phyloP scores from a whole-genome alignment of 2,888 invertebrate species.

The Chloroclysta siterata region DNA sequence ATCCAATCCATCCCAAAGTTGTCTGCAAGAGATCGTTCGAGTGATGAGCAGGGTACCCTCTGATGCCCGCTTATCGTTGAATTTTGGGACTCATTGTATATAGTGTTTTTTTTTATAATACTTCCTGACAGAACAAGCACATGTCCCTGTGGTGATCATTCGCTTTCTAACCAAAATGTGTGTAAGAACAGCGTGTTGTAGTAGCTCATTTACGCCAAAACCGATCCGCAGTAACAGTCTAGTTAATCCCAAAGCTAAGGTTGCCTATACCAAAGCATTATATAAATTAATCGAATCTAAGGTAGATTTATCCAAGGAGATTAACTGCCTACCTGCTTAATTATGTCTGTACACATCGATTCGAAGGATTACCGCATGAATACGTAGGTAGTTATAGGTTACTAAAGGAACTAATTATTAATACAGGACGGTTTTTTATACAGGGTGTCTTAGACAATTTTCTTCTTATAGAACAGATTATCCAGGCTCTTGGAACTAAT shows the following conservation, averaged over 20 bases:
- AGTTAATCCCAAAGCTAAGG: constrained; percentile 44
- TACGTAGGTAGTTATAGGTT: constrained; percentile 1
- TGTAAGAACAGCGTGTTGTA: background rate
- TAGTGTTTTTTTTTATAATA: too few species aligned
- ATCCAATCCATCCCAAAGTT: too few species aligned
- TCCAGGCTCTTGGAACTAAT: too few species aligned
- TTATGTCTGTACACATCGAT: constrained; percentile 38
- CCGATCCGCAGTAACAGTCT: background rate
- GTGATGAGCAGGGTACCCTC: too few species aligned
- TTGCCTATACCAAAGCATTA: constrained; percentile 68
- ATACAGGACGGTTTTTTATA: background rate
- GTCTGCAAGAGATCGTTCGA: too few species aligned
- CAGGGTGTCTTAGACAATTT: background rate
- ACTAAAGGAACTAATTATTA: background rate
- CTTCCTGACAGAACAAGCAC: too few species aligned
- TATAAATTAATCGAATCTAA: constrained; percentile 61
- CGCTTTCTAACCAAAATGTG: background rate
- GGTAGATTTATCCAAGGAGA: constrained; percentile 49
- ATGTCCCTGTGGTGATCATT: background rate
- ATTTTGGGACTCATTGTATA: too few species aligned
- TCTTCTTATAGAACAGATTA: background rate
- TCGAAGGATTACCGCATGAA: constrained; percentile 9
- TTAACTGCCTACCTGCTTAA: constrained; percentile 33
- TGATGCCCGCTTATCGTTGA: too few species aligned
- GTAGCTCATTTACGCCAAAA: background rate